phyloP scores from a whole-genome alignment of 2,113 vertebrate genomes.

The Centropus bengalensis region DNA sequence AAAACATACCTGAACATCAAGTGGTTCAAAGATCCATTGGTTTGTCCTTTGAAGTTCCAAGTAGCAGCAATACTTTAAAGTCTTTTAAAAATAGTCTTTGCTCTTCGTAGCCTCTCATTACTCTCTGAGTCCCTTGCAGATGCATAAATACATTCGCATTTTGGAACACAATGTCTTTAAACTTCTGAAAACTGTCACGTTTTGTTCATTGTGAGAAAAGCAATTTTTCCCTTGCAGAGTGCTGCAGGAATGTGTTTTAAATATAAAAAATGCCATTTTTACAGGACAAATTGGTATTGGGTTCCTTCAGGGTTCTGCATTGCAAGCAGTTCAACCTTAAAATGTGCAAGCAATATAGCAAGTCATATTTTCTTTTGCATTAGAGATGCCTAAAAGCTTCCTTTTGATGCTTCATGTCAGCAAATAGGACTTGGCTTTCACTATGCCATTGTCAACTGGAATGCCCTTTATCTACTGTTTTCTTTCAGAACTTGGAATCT shows the following conservation, averaged over 20 bases:
- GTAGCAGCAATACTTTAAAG: neutral
- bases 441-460: neutral
- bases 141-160: neutral
- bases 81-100: neutral
- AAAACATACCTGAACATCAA: neutral
- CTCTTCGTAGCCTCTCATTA: neutral
- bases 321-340: neutral
- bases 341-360: neutral
- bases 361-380: neutral
- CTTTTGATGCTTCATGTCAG: neutral
- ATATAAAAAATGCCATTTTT: neutral
- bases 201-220: neutral
- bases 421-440: neutral
- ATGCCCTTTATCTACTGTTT: neutral
- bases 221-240: neutral
- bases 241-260: neutral
- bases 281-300: neutral
- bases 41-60: neutral
- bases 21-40: neutral
- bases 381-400: conserved; percentile 37
- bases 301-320: neutral
- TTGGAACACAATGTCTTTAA: neutral
- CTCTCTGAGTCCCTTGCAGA: neutral
- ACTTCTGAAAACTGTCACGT: neutral
- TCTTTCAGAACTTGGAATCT: conserved; percentile 96